Evolutionary conservation across 2,113 vertebrate species (phyloP), one percentile per base, ranked within the genome.

Genomic region (Peromyscus leucopus): DNA sequence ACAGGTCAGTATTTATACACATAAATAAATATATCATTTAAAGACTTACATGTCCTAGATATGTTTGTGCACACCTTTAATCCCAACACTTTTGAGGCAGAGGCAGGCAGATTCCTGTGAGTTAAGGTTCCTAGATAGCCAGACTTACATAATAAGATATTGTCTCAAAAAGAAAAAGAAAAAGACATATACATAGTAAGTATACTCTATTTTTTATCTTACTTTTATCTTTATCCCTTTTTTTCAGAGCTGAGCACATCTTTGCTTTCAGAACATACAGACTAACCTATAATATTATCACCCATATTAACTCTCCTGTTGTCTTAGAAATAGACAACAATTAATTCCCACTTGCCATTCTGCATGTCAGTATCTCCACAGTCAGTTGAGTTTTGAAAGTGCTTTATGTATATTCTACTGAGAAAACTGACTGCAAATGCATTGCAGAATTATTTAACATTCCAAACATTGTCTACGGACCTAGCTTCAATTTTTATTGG

Each of bases 161-260:
- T 48, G 24, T 78, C 42, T 78, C 75, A 78, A 46, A 76, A 46
- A 76, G 75, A 16, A 48, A 78, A 75, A 8, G 3, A 76, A 26
- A 78, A 1, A 28, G 26, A 7, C 7, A 3, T 48, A 78, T 48
- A 78, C 42, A 48, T 48, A 57, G 8, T 42, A 92, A 90, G 16
- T 86, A 63, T 48, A 82, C 95, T 89, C 90, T 42, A 33, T 51
- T 89, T 91, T 91, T 78, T 75, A 42, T 90, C 91, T 95, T 13
- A 91, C 48, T 95, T 28, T 90, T 11, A 24, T 8, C 11, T 93
- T 82, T 10, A 48, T 26, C 71, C 7, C 63, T 39, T n/a, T 86
- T 86, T 91, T 24, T 36, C 36, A 57, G 57, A 69, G 7, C 69
- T 92, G 51, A 94, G 31, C 67, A 39, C 9, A 91, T 91, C 48